These are phyloP conservation scores for Xestoiulus laeticollis DNA, from an alignment of 2,888 invertebrate genomes.

Conservation along the genomic window DNA sequence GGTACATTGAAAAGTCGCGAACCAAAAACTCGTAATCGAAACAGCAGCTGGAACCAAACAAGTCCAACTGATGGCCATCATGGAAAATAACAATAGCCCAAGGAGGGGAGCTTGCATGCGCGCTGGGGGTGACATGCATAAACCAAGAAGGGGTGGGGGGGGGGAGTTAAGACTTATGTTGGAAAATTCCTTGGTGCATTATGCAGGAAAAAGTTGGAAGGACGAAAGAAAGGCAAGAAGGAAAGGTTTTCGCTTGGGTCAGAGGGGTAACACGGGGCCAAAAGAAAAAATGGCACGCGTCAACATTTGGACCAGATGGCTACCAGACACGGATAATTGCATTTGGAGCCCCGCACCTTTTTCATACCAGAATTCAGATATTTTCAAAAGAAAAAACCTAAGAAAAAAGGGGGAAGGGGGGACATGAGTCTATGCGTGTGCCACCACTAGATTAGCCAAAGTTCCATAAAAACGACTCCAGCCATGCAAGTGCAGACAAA, in stretches of 20 bases:
- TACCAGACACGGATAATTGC: constrained; percentile 18
- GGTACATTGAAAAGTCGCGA: not conserved
- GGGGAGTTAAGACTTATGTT: constrained; percentile 5
- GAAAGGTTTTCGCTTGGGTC: constrained; percentile 21
- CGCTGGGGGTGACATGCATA: not conserved
- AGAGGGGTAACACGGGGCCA: not conserved
- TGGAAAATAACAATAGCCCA: not conserved
- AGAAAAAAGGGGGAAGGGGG: not conserved
- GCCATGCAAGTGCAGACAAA: not conserved
- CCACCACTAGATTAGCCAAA: not conserved
- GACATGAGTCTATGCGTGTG: not conserved
- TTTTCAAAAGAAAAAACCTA: not conserved
- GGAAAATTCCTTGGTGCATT: constrained; percentile 27
- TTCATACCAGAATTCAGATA: not conserved
- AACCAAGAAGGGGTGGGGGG: not conserved
- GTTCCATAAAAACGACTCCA: not conserved
- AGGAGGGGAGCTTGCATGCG: not conserved
- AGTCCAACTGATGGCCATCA: not conserved
- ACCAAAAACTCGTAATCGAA: not conserved
- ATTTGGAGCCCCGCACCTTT: not conserved
- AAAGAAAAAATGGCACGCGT: not conserved
- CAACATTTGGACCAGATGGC: not conserved
- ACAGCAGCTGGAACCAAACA: not conserved
- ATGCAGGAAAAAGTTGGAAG: constrained; percentile 28
- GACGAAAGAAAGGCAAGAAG: constrained; percentile 11